These are phyloP conservation scores for Epizoanthus rinbou DNA, from an alignment of 92 coral and sea anemone species.

Conservation along the genomic window DNA sequence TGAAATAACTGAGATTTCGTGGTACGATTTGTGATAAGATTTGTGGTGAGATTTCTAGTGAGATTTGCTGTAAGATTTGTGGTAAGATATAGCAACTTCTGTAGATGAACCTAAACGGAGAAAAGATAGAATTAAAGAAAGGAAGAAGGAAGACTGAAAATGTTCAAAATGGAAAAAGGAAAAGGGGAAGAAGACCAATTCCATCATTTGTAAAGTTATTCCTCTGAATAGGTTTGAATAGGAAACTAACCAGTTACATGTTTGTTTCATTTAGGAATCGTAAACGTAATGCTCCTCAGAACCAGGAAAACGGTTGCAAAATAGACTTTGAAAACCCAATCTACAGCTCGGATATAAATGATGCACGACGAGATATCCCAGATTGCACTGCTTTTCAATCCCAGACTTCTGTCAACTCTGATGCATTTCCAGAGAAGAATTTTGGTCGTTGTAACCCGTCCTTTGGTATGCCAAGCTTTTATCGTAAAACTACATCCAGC, in stretches of 20 bases:
- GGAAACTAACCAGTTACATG: not conserved
- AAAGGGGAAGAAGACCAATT: too few species aligned
- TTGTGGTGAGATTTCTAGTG: too few species aligned
- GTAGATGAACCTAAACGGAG: too few species aligned
- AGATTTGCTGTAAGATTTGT: too few species aligned
- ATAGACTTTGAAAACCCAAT: slow-evolving; percentile 12
- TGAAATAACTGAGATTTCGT: too few species aligned
- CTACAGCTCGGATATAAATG: not conserved
- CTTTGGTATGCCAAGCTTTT: not conserved
- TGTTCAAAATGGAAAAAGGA: too few species aligned
- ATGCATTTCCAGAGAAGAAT: slow-evolving; percentile 7
- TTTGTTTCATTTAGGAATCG: slow-evolving; percentile 5
- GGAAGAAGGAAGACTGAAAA: too few species aligned
- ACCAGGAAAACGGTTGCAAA: not conserved
- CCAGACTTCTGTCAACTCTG: not conserved
- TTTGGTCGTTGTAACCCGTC: slow-evolving; percentile 3
- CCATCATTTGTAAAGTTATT: too few species aligned
- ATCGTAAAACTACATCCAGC: not conserved
- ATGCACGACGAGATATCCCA: not conserved
- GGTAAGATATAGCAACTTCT: too few species aligned
- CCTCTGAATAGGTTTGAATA: too few species aligned
- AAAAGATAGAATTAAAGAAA: too few species aligned
- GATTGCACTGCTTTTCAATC: not conserved
- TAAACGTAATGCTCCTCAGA: not conserved
- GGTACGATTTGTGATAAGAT: too few species aligned